phyloP scores from a whole-genome alignment of 2,113 vertebrate species.

The Oreochromis niloticus region DNA sequence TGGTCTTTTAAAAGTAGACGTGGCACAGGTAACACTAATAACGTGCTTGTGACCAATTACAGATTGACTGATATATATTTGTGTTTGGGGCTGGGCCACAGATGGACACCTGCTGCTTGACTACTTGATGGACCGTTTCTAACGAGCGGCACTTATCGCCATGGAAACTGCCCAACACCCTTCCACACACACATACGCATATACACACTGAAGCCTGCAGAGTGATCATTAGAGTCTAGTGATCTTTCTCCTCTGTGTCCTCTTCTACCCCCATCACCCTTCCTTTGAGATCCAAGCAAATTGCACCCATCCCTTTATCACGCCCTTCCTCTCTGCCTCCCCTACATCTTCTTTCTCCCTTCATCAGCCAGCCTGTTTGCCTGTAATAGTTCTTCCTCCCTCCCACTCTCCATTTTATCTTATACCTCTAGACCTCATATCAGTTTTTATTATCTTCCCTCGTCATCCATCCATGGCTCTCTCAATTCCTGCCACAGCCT shows the following conservation, averaged over 20 bases:
- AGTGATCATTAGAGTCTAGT: constrained; percentile 54
- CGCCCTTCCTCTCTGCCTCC: not conserved
- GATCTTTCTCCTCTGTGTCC: constrained; percentile 50
- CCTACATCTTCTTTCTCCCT: not conserved
- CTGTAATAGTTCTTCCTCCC: not conserved
- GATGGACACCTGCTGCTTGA: constrained; percentile 51
- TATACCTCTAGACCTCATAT: not conserved
- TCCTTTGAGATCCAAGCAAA: constrained; percentile 37
- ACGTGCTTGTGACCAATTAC: not conserved
- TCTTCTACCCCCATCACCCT: constrained; percentile 13
- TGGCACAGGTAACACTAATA: not conserved
- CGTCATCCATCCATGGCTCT: not conserved
- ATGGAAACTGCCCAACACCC: constrained; percentile 44
- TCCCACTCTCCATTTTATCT: not conserved
- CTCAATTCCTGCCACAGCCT: not conserved
- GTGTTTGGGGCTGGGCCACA: not conserved
- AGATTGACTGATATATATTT: not conserved
- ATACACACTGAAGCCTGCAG: not conserved
- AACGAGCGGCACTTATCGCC: constrained; percentile 39
- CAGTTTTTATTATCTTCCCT: not conserved
- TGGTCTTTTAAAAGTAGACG: not conserved
- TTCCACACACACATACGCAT: not conserved
- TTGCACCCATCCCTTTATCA: constrained; percentile 17
- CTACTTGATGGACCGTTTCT: constrained; percentile 22
- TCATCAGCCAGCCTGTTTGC: not conserved